Conservation (phyloP, 1,140 invertebrate species). For the Halesus radiatus region DNA sequence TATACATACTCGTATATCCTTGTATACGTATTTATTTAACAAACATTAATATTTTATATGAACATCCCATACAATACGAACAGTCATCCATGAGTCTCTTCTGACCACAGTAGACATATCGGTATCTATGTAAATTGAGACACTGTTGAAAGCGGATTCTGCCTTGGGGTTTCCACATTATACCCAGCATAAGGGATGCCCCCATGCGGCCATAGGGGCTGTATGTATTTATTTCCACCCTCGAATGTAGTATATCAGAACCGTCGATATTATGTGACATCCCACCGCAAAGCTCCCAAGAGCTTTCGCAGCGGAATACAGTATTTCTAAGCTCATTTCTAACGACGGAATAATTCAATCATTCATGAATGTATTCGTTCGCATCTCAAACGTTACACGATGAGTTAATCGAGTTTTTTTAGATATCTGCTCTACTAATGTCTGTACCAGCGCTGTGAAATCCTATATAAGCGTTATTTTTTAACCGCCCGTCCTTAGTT, state of each 20-base stretch:
- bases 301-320: constrained; percentile 3
- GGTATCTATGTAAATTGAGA: constrained; percentile 56
- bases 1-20: too few relatives aligned
- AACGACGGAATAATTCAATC: not conserved
- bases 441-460: too few relatives aligned
- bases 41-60: too few relatives aligned
- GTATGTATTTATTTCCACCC: constrained; percentile 26
- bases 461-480: too few relatives aligned
- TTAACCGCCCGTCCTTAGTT: too few relatives aligned
- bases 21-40: too few relatives aligned
- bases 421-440: too few relatives aligned
- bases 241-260: constrained; percentile 29
- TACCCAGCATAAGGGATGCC: not conserved
- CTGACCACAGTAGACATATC: constrained; percentile 41
- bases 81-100: not conserved
- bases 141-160: constrained; percentile 40
- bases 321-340: not conserved
- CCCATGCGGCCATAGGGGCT: constrained; percentile 16
- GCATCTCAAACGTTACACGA: too few relatives aligned
- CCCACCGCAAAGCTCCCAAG: constrained; percentile 19
- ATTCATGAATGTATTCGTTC: too few relatives aligned
- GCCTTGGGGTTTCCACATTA: constrained; percentile 28
- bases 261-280: constrained; percentile 27
- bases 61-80: too few relatives aligned
- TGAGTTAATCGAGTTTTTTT: too few relatives aligned